Conservation (phyloP, 2,113 vertebrate genomes). For the Alligator sinensis region DNA sequence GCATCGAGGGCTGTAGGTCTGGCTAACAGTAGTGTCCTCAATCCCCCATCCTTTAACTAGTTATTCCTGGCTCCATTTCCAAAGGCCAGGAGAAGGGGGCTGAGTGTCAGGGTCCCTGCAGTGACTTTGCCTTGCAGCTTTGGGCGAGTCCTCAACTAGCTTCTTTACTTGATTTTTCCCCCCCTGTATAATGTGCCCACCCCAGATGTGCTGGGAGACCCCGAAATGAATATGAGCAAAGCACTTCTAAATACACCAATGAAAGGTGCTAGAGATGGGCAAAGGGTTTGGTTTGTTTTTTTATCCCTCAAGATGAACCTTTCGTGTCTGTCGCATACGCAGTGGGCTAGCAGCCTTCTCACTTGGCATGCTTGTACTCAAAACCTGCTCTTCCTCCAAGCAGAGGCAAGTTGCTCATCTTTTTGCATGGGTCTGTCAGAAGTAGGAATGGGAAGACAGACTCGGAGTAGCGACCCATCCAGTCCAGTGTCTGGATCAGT, state of each 20-base stretch:
- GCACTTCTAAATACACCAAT: conserved; percentile 1
- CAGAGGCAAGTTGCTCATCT: not conserved
- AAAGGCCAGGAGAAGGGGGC: not conserved
- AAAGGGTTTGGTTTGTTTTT: conserved; percentile 49
- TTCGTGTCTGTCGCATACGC: not conserved
- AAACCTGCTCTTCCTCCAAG: not conserved
- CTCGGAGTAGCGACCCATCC: rapidly evolving
- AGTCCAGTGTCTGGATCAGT: not conserved
- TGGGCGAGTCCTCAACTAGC: not conserved
- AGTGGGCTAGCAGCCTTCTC: conserved; percentile 5
- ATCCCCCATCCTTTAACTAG: conserved; percentile 36
- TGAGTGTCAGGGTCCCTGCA: not conserved
- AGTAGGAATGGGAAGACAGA: rapidly evolving
- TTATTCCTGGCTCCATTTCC: conserved; percentile 37
- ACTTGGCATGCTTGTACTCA: conserved; percentile 45
- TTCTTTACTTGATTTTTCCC: not conserved
- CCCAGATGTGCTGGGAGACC: not conserved
- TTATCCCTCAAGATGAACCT: not conserved
- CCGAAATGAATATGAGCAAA: not conserved
- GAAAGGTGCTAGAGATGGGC: conserved; percentile 57
- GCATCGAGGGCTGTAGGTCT: conserved; percentile 47
- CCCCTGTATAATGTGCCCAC: not conserved
- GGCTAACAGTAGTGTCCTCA: conserved; percentile 37
- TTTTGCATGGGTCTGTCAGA: not conserved
- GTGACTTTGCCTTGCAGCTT: not conserved